A percentile compares a stretch with the other conserved stretches of the same genome.
Evolutionary conservation across 2,888 invertebrate species (phyloP).

Genomic region (Crematogaster levior): DNA sequence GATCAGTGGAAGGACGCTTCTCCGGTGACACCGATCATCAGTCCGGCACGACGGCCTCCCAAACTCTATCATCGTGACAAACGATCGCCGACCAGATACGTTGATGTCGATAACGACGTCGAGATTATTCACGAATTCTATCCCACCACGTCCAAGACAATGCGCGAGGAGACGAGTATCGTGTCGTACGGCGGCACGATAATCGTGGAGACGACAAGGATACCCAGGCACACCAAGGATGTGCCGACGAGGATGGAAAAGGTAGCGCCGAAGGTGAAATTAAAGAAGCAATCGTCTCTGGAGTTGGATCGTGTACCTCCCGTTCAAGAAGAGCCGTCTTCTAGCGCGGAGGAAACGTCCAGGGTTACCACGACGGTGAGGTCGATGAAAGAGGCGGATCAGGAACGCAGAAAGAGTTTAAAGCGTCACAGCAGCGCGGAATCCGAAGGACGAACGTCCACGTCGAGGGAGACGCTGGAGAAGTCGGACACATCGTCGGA

Average conservation of each 20-base stretch:
- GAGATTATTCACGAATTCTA: slow-evolving; percentile 61
- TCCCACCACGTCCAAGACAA: slow-evolving; percentile 41
- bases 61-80: slow-evolving; percentile 20
- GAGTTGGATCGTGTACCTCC: slow-evolving; percentile 53
- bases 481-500: slow-evolving; percentile 55
- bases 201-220: slow-evolving; percentile 49
- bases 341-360: slow-evolving; percentile 6
- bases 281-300: slow-evolving; percentile 59
- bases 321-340: slow-evolving; percentile 44
- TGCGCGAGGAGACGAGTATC: slow-evolving; percentile 57
- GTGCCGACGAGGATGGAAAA: slow-evolving; percentile 52
- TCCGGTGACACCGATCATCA: slow-evolving; percentile 76
- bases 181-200: slow-evolving; percentile 50
- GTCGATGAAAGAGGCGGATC: background rate
- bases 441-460: slow-evolving; percentile 45
- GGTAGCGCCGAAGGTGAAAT: slow-evolving; percentile 71
- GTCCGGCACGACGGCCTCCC: slow-evolving; percentile 61
- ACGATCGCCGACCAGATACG: slow-evolving; percentile 16
- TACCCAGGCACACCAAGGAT: slow-evolving; percentile 47
- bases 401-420: slow-evolving; percentile 42
- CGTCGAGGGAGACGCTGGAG: slow-evolving; percentile 51
- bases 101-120: slow-evolving; percentile 58
- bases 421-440: slow-evolving; percentile 57
- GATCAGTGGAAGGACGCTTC: slow-evolving; percentile 76
- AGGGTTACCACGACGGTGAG: background rate